A percentile compares a stretch with the other conserved stretches of the same genome.
Conservation (phyloP, 2,113 vertebrate genomes). For the Brienomyrus brachyistius region DNA sequence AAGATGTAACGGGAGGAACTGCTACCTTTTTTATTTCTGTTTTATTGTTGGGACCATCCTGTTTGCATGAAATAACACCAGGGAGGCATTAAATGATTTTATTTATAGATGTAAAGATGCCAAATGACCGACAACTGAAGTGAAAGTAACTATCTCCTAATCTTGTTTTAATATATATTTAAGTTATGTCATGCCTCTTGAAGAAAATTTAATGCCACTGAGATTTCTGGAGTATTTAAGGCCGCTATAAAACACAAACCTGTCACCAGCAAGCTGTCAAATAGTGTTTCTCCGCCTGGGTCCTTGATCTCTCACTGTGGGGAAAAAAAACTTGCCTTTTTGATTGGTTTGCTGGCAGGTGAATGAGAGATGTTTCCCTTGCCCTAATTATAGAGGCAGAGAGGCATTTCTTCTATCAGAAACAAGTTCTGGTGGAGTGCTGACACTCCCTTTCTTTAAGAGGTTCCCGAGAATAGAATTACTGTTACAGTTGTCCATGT, state of each 20-base stretch:
- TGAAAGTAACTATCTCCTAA: conserved; percentile 43
- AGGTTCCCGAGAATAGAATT: background rate
- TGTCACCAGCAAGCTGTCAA: conserved; percentile 52
- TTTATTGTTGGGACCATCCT: background rate
- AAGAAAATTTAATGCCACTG: conserved; percentile 51
- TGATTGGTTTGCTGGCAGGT: conserved; percentile 33
- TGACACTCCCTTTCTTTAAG: background rate
- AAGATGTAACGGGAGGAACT: background rate
- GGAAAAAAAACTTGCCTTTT: conserved; percentile 30
- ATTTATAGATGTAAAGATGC: conserved; percentile 15
- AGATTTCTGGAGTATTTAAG: conserved; percentile 55
- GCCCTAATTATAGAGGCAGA: conserved; percentile 19
- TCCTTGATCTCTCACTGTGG: conserved; percentile 42
- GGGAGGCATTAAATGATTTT: background rate
- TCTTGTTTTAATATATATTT: conserved; percentile 52
- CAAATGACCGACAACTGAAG: conserved; percentile 10
- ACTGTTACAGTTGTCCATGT: background rate
- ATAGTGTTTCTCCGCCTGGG: conserved; percentile 42
- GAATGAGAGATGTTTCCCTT: conserved; percentile 26
- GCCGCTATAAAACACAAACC: conserved; percentile 52
- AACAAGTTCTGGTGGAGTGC: background rate
- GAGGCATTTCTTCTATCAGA: background rate
- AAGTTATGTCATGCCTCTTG: conserved; percentile 41
- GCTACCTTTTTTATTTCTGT: background rate
- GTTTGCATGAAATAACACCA: background rate